Base-by-base conservation (phyloP, 2,113 vertebrate species). In the Ciconia maguari region DNA sequence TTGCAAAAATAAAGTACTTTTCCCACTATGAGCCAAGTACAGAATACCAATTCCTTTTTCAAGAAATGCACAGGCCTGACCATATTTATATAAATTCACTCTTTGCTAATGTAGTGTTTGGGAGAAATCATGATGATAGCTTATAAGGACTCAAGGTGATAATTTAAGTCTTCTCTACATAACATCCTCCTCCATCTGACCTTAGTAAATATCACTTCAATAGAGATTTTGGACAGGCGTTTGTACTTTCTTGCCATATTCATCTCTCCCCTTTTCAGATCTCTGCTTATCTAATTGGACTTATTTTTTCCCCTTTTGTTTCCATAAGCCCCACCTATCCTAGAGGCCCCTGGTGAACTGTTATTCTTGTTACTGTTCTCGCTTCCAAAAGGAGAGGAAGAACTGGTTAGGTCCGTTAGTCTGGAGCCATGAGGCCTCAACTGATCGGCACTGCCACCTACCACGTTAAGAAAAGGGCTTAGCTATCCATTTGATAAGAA, bases 281-380 rank as follows among this genome's bases (percentile, higher is more conserved):
- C 41, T 66, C 76, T 57, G 19, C 34, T 90, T 65, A 61, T 58
- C 32, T 32, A 57, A 8, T 7, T 57, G 18, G 6, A 42, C 20
- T 26, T 68, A 24, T 55, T 77, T 46, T 70, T 60, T 13, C 66
- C 42, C 30, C 7, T 75, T 93, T 84, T 80, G 78, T 54, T 77
- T 95, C 93, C 70, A 27, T 66, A 80, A 97, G 84, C 83, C 80
- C 88, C 91, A 97, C 92, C 95, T 88, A 97, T 88, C 82, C 96
- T 79, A 95, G 16, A 93, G 90, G 81, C 80, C 96, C 82, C 17
- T 16, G 65, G 46, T 70, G 89, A 95, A 95, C 34, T 96, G 94
- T 89, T 97, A 95, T 91, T 97, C 96, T 93, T 94, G 86, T 89
- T 97, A 95, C 69, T 90, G 94, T 94, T 98, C 83, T 97, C 74